Evolutionary conservation across 2,797 vertebrate genomes (phyloP), one percentile per base, ranked within the genome.

Genomic region (Notoglanidium macrostoma): DNA sequence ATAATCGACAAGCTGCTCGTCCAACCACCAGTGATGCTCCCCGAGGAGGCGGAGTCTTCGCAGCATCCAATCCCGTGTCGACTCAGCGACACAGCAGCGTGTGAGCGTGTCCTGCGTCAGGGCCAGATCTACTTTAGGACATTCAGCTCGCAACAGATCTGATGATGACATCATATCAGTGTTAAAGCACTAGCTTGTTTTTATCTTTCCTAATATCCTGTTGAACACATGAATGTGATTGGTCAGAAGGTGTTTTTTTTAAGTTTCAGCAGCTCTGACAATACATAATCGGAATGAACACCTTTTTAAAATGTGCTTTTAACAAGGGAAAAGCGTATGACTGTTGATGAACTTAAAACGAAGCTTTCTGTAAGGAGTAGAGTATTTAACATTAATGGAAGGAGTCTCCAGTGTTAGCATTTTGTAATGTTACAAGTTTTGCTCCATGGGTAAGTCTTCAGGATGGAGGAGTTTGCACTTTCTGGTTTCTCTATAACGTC

Each of bases 61-160:
- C 26, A 89, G 83, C 46, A 94, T 92, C 92, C 93, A 93, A 11
- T 94, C 95, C 86, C 81, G 94, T 19, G 90, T 94, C 46, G 91
- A 94, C 57, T 96, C 95, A 1, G 9, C 83, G 26, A 79, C 82
- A 26, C 93, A 93, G 92, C 94, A 95, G 92, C 94, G 95, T 82
- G 76, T 54, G 12, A 90, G 51, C 0, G 61, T 83, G 77, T 15
- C 63, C 85, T 94, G 94, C 0, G 83, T 55, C 2, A 90, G 88
- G 67, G 93, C 61, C 26, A 92, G 87, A 19, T 93, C 94, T 2
- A 92, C 32, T 10, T 91, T 90, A 0, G 92, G 96, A 40, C 88
- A 80, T 0, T 94, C 94, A 15, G 89, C 61, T 35, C 86, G 92
- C 84, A 96, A 85, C 88, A 98, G 93, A 87, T 97, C 98, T 99